Conservation (phyloP, 2,113 vertebrate species). For the Pterophyllum scalare region DNA sequence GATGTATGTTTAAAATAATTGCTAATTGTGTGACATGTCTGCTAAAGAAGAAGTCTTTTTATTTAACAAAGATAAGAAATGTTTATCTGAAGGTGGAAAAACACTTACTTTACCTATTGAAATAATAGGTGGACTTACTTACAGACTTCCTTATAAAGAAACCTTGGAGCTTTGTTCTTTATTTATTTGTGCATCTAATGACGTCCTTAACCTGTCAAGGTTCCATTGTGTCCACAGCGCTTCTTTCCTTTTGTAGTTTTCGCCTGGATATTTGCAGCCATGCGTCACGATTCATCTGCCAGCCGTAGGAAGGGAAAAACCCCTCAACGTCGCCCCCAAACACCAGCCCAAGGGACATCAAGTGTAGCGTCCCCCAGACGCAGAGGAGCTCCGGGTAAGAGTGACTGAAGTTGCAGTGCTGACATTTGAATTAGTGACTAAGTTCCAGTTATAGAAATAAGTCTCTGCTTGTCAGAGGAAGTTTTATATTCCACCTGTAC, state of each 20-base stretch:
- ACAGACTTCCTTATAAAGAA: no score
- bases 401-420: background rate
- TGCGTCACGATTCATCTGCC: constrained; percentile 42
- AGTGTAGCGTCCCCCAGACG: background rate
- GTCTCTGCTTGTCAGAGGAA: no score
- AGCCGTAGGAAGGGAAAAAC: constrained; percentile 61
- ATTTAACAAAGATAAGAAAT: no score
- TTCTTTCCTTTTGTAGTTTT: background rate
- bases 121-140: background rate
- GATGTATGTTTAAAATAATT: no score
- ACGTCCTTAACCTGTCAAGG: background rate
- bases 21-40: no score
- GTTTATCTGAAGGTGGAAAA: no score
- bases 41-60: no score
- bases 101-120: background rate
- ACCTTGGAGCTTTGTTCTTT: background rate
- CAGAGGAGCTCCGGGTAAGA: constrained; percentile 54
- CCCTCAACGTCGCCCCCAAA: constrained; percentile 61
- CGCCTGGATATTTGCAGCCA: background rate
- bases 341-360: background rate
- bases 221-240: background rate
- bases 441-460: background rate
- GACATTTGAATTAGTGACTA: background rate
- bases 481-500: no score
- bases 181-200: background rate